Base-by-base conservation (phyloP, 1,140 invertebrate species). In the Pollicipes pollicipes region DNA sequence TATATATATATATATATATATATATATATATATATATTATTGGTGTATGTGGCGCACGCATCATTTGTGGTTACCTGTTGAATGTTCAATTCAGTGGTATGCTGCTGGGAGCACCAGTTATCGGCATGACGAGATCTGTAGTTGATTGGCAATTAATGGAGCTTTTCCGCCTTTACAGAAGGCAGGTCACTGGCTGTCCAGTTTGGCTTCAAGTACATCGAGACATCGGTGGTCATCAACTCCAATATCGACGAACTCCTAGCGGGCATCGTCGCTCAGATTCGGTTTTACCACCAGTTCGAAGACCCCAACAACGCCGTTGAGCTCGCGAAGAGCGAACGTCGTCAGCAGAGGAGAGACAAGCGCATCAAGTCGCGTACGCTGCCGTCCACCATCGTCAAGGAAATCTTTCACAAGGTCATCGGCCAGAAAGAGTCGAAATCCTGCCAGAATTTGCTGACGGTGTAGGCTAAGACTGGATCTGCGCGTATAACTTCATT, bases 151-250 rank as follows among this genome's bases (percentile, higher is more conserved):
- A 17, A 35, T 17, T 35, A 17, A 17, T 35, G 35, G n/a, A n/a
- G n/a, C n/a, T n/a, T n/a, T 35, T 35, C 35, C 17, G 35, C 35
- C 35, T 35, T 35, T 35, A 16, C 63, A 64, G 63, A 64, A n/a
- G 63, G 63, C 24, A 4, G 21, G 6, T 27, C 85, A 30, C 84
- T 93, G 80, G 91, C 91, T 29, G 90, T 87, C 1, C 85, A 86
- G 0, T 91, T 90, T 81, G 90, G 93, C 77, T 93, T 90, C 80
- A 94, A 95, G 80, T 94, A 92, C 79, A 93, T 93, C 76, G 92
- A 95, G 78, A 93, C 91, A 0, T 93, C 91, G 37, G 90, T 92
- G 31, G 90, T 89, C 35, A 90, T 94, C 78, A 92, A 93, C 81
- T 90, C 93, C 81, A 93, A 94, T 79, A 91, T 95, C 45, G 91